Conservation (phyloP, 2,888 invertebrate species). For the Lissocephala sabroskyi region DNA sequence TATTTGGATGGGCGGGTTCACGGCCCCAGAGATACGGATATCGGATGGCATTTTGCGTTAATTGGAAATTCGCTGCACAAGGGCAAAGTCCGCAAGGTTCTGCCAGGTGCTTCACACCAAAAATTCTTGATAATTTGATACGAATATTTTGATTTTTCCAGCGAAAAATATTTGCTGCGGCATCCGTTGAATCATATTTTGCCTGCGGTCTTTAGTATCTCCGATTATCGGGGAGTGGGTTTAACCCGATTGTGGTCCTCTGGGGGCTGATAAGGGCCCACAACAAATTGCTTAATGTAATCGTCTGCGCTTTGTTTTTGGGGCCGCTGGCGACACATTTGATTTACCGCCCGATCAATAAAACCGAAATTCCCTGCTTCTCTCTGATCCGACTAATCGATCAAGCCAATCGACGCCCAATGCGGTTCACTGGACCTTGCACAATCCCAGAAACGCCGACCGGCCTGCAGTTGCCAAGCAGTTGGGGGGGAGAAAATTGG, state of each 20-base stretch:
- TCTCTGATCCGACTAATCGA: slow-evolving; percentile 34
- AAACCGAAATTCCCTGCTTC: slow-evolving; percentile 30
- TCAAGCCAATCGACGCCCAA: slow-evolving; percentile 29
- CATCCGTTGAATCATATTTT: too few species aligned
- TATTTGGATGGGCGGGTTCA: slow-evolving; percentile 1
- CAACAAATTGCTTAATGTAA: slow-evolving; percentile 32
- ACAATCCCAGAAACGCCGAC: too few species aligned
- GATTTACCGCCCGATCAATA: slow-evolving; percentile 46
- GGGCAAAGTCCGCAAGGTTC: slow-evolving; percentile 46
- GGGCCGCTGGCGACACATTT: slow-evolving; percentile 33
- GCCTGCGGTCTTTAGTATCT: too few species aligned
- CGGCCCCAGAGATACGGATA: neutral
- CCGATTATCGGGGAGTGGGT: too few species aligned
- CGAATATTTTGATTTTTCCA: too few species aligned
- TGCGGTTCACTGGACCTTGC: slow-evolving; percentile 51
- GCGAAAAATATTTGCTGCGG: too few species aligned
- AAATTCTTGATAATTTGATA: too few species aligned
- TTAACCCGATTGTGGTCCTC: too few species aligned
- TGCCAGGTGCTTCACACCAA: too few species aligned
- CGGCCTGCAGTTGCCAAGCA: too few species aligned
- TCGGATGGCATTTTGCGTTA: slow-evolving; percentile 24
- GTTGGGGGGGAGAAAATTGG: too few species aligned
- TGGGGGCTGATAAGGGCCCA: slow-evolving; percentile 21
- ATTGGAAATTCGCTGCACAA: slow-evolving; percentile 47
- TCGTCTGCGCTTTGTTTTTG: slow-evolving; percentile 22